A percentile compares a stretch with the other conserved stretches of the same genome.
These are phyloP conservation scores for Dasysyrphus tricinctus DNA, from an alignment of 2,888 invertebrate species.

Conservation along the genomic window DNA sequence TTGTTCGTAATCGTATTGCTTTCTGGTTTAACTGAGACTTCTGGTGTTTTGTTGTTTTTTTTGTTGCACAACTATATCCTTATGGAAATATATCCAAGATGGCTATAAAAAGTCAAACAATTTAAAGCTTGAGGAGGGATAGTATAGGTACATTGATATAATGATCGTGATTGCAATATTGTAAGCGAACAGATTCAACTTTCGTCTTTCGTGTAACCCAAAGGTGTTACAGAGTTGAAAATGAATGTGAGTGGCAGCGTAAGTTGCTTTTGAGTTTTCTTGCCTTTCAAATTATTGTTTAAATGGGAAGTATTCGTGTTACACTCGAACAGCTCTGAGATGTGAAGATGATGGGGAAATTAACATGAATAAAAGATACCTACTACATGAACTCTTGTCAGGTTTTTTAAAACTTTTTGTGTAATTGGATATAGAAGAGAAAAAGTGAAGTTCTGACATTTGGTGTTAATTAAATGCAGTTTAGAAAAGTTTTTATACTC, in stretches of 20 bases:
- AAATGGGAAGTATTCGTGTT: conserved; percentile 22
- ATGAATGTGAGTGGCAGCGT: conserved; percentile 35
- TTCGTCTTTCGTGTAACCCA: conserved; percentile 37
- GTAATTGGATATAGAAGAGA: conserved; percentile 19
- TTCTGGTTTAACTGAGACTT: conserved; percentile 1
- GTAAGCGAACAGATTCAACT: conserved; percentile 50
- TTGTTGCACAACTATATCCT: conserved; percentile 61
- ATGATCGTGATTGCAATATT: conserved; percentile 65
- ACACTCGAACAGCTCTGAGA: conserved; percentile 3
- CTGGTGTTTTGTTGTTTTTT: conserved; percentile 3
- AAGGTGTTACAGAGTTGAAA: conserved; percentile 54
- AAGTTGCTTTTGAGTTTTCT: conserved; percentile 29
- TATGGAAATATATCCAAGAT: not conserved
- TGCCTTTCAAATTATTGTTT: conserved; percentile 32
- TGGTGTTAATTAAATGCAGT: conserved; percentile 24
- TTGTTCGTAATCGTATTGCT: conserved; percentile 10
- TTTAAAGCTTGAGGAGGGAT: conserved; percentile 31
- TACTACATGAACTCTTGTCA: conserved; percentile 29
- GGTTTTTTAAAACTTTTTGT: conserved; percentile 3
- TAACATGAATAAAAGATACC: conserved; percentile 25
- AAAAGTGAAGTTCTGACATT: conserved; percentile 5
- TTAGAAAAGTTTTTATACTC: conserved; percentile 2
- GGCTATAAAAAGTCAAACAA: conserved; percentile 1
- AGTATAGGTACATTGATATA: conserved; percentile 5
- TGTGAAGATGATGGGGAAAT: conserved; percentile 30